These are phyloP conservation scores for Ectropis grisescens DNA, from an alignment of 1,140 invertebrate species.

Conservation along the genomic window DNA sequence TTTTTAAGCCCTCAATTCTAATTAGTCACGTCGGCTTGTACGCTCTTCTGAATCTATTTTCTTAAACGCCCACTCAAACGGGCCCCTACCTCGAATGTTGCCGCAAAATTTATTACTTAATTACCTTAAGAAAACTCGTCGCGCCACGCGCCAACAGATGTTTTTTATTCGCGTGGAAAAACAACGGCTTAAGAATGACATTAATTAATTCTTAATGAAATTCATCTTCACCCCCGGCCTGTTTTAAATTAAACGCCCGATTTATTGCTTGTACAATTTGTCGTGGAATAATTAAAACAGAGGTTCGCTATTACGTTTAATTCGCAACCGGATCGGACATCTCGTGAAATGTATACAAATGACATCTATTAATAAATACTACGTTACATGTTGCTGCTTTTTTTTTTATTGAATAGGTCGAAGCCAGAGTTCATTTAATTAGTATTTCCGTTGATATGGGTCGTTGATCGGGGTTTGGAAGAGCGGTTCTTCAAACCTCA, in stretches of 20 bases:
- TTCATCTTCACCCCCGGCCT: constrained; percentile 64
- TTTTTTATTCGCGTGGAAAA: constrained; percentile 67
- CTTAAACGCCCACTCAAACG: constrained; percentile 59
- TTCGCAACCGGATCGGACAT: constrained; percentile 41
- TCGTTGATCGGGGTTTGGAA: constrained; percentile 58
- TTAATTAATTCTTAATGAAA: constrained; percentile 71
- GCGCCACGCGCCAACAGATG: constrained; percentile 51
- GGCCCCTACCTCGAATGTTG: constrained; percentile 58
- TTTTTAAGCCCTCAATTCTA: constrained; percentile 60
- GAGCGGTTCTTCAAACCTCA: constrained; percentile 56
- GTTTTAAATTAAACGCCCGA: constrained; percentile 65
- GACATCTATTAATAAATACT: not conserved
- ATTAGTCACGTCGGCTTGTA: constrained; percentile 52
- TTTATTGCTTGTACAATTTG: constrained; percentile 67
- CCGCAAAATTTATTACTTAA: constrained; percentile 69
- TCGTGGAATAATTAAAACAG: constrained; percentile 61
- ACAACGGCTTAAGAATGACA: constrained; percentile 69
- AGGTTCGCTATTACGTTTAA: constrained; percentile 55
- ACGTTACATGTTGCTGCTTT: not conserved
- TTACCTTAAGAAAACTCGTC: constrained; percentile 66
- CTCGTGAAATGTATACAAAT: constrained; percentile 16
- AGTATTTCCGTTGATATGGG: constrained; percentile 58
- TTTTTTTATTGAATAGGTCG: not conserved
- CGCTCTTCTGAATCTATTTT: constrained; percentile 62
- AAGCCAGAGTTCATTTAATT: constrained; percentile 6